Evolutionary conservation across 2,888 invertebrate species (phyloP), one percentile per base, ranked within the genome.

Genomic region (Heteromurus nitidus): DNA sequence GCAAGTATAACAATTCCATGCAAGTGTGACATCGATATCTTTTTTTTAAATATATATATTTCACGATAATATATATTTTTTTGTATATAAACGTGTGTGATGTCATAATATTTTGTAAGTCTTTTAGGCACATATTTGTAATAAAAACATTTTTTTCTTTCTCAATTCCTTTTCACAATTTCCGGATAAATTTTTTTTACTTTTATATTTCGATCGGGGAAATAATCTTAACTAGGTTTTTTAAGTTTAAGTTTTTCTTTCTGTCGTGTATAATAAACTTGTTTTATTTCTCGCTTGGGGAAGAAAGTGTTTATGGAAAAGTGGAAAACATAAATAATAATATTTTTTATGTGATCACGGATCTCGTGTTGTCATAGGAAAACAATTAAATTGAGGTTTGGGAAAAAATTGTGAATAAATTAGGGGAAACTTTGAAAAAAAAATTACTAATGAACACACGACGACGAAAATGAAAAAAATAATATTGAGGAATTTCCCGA

Each of bases 121-220:
- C 65, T 65, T 65, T 65, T 65, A 65, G 65, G 65, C 65, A 65
- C 65, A 65, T 65, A n/a, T n/a, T n/a, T 42, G 47, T 47, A 47
- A 47, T n/a, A n/a, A n/a, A n/a, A n/a, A 47, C 7, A 47, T 16
- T 47, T 47, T 47, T 47, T n/a, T 47, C 47, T 3, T 16, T 47
- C n/a, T n/a, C n/a, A n/a, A n/a, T n/a, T n/a, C n/a, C n/a, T n/a
- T n/a, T n/a, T n/a, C n/a, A n/a, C n/a, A n/a, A n/a, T n/a, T n/a
- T n/a, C n/a, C n/a, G n/a, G n/a, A n/a, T n/a, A n/a, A n/a, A n/a
- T n/a, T n/a, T n/a, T n/a, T n/a, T n/a, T 9, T 36, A 9, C 13
- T 36, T 36, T 36, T 36, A 9, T 36, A 5, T 36, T 36, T 36
- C 13, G 7, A 9, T 36, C 36, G 36, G 13, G 36, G 5, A 9